Conservation (phyloP, 1,140 invertebrate species). For the Pogonomyrmex californicus region DNA sequence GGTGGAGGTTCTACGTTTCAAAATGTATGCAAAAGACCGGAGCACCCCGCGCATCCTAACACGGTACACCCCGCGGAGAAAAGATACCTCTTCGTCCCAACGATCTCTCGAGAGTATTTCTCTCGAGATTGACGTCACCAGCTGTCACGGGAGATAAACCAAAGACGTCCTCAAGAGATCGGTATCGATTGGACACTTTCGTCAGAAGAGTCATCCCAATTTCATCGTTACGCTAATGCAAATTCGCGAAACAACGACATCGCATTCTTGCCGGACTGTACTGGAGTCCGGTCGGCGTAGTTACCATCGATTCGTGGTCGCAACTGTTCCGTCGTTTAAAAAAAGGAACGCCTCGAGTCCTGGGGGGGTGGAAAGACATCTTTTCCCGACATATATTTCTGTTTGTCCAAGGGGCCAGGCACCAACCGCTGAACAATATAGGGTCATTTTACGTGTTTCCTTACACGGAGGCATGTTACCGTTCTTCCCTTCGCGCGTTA, state of each 20-base stretch:
- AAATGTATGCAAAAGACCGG: conserved; percentile 86
- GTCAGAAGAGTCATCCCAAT: not conserved
- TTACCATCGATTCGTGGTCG: conserved; percentile 87
- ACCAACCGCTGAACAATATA: conserved; percentile 79
- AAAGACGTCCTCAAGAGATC: conserved; percentile 24
- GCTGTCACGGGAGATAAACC: conserved; percentile 6
- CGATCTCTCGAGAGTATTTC: conserved; percentile 38
- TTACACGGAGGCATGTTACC: conserved; percentile 67
- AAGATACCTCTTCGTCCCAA: conserved; percentile 62
- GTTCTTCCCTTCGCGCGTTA: conserved; percentile 41
- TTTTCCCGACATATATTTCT: conserved; percentile 84
- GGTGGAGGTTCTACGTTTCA: conserved; percentile 82
- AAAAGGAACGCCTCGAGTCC: conserved; percentile 82
- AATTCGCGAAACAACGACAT: conserved; percentile 34
- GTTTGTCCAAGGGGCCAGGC: conserved; percentile 84
- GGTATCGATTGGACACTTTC: not conserved
- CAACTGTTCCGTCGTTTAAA: conserved; percentile 86
- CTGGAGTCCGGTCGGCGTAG: conserved; percentile 84
- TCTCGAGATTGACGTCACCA: conserved; percentile 44
- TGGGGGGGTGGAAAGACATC: conserved; percentile 83
- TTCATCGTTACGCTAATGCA: not conserved
- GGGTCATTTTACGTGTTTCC: conserved; percentile 79
- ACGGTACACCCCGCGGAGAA: conserved; percentile 81
- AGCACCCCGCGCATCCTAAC: conserved; percentile 84
- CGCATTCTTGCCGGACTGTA: conserved; percentile 80